phyloP scores from a whole-genome alignment of 1,140 invertebrate genomes.

The Thaumetopoea pityocampa region DNA sequence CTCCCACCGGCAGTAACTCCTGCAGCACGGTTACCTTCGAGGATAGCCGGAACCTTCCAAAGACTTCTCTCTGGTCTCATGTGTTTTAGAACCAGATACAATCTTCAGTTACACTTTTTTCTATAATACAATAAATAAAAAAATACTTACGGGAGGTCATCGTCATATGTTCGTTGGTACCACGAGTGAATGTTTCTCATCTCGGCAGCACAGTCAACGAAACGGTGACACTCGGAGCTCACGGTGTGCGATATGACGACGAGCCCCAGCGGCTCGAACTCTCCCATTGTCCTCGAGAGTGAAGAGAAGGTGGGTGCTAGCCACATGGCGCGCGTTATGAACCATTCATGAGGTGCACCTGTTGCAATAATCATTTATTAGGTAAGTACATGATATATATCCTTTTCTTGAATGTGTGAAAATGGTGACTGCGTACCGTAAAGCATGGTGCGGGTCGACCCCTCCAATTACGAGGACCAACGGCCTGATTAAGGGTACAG shows the following conservation, averaged over 20 bases:
- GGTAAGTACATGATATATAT: neutral
- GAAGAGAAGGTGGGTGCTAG: slow-evolving; percentile 33
- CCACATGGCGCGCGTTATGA: slow-evolving; percentile 55
- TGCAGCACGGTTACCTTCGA: too few relatives aligned
- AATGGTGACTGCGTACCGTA: too few relatives aligned
- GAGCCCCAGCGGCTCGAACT: slow-evolving; percentile 40
- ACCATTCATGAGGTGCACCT: slow-evolving; percentile 57
- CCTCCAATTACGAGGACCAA: too few relatives aligned
- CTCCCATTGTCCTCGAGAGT: slow-evolving; percentile 1
- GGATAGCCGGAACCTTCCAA: too few relatives aligned
- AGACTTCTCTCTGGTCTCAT: too few relatives aligned
- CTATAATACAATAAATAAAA: too few relatives aligned
- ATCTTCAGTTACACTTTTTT: too few relatives aligned
- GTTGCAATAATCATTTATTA: neutral
- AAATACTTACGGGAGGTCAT: slow-evolving; percentile 56
- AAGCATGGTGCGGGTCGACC: too few relatives aligned
- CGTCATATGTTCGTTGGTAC: slow-evolving; percentile 21
- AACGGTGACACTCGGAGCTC: slow-evolving; percentile 34
- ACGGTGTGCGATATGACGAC: slow-evolving; percentile 57
- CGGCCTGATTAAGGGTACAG: too few relatives aligned
- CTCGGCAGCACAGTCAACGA: slow-evolving; percentile 44
- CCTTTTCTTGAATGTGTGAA: too few relatives aligned
- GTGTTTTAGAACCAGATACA: neutral
- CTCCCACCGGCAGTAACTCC: too few relatives aligned
- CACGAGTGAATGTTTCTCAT: slow-evolving; percentile 45